These are phyloP conservation scores for Dicentrarchus labrax DNA, from an alignment of 2,113 vertebrate species.

Conservation along the genomic window DNA sequence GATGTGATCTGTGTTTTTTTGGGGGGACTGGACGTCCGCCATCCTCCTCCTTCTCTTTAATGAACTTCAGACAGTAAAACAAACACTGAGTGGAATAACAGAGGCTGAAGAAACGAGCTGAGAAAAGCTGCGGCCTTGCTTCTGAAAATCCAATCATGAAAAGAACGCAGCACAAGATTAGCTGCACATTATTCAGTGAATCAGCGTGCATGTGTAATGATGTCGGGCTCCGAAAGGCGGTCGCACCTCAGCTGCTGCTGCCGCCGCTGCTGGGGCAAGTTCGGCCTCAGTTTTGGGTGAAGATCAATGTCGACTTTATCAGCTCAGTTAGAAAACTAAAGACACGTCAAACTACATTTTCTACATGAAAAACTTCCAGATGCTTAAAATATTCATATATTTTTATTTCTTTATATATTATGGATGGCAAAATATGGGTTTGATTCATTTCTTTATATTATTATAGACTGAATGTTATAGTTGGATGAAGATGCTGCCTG, in stretches of 20 bases:
- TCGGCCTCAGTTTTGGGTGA: neutral
- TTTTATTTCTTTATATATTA: neutral
- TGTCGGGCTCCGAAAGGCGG: neutral
- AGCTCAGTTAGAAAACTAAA: neutral
- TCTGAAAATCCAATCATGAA: neutral
- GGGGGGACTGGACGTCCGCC: no score
- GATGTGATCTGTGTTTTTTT: no score
- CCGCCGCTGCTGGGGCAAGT: neutral
- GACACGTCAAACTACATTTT: neutral
- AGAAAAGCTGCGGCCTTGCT: neutral
- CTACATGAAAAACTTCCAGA: neutral
- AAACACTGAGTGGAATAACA: no score
- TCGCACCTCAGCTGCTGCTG: conserved; percentile 15
- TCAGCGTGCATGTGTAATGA: neutral
- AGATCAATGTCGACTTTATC: neutral
- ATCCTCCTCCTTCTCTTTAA: no score
- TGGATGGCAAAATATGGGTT: neutral
- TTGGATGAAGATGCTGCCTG: neutral
- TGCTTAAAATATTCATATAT: neutral
- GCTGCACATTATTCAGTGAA: neutral
- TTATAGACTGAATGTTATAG: neutral
- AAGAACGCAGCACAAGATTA: conserved; percentile 1
- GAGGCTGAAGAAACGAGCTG: neutral
- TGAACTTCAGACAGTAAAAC: no score
- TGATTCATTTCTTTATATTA: neutral